These are phyloP conservation scores for Cromileptes altivelis DNA, from an alignment of 2,113 vertebrate species.

Conservation along the genomic window DNA sequence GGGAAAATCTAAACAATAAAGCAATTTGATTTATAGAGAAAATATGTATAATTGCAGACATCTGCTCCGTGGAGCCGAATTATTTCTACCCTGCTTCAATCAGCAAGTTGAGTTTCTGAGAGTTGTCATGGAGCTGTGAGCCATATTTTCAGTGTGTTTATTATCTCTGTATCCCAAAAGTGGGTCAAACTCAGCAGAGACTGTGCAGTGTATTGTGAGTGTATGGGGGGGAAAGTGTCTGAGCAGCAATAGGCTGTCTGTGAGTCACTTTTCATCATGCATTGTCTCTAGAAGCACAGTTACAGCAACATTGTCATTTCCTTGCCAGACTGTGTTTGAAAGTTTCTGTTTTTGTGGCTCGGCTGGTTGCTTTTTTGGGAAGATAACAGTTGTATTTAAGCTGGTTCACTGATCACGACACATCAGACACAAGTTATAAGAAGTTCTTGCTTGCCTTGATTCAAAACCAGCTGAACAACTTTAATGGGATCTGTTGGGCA, in stretches of 20 bases:
- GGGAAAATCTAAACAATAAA: slow-evolving; percentile 3
- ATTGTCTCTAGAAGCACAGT: slow-evolving; percentile 26
- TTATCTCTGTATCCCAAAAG: slow-evolving; percentile 61
- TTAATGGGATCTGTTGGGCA: neutral
- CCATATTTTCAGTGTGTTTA: slow-evolving; percentile 48
- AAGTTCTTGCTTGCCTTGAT: neutral
- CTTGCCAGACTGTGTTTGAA: slow-evolving; percentile 30
- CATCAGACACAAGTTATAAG: neutral
- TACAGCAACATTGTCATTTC: slow-evolving; percentile 23
- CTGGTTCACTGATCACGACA: neutral
- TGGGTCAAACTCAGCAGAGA: slow-evolving; percentile 62
- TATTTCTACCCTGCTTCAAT: slow-evolving; percentile 43
- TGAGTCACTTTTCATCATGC: slow-evolving; percentile 20
- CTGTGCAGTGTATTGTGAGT: slow-evolving; percentile 50
- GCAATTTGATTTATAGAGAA: slow-evolving; percentile 31
- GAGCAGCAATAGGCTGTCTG: slow-evolving; percentile 13
- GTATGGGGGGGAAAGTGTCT: slow-evolving; percentile 14
- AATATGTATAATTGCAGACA: slow-evolving; percentile 49
- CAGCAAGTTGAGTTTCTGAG: slow-evolving; percentile 32
- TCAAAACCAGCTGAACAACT: slow-evolving; percentile 17
- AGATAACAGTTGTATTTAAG: neutral
- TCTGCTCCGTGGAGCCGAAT: slow-evolving; percentile 32
- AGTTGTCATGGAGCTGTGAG: slow-evolving; percentile 36
- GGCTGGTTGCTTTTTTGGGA: neutral
- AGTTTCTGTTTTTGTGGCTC: slow-evolving; percentile 6